Evolutionary conservation across 2,888 invertebrate species (phyloP).

Genomic region (Netelia fuscicornis): DNA sequence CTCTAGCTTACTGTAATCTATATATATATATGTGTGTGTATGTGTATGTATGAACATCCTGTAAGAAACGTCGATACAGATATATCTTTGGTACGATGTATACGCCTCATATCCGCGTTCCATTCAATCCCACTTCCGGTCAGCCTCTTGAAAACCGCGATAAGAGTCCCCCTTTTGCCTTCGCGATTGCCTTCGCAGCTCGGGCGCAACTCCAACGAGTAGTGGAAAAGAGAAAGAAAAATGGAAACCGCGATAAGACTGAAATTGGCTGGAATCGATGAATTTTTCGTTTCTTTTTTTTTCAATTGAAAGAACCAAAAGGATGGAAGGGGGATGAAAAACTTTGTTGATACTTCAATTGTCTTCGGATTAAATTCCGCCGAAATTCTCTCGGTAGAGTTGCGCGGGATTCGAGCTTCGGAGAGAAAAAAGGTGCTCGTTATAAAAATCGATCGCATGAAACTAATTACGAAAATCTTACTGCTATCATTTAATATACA

Average conservation of each 20-base stretch:
- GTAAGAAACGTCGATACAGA: not conserved
- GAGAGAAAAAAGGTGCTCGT: too few species aligned
- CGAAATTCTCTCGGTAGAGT: too few species aligned
- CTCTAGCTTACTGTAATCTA: slow-evolving; percentile 15
- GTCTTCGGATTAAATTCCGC: too few species aligned
- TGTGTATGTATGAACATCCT: not conserved
- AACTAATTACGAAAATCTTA: too few species aligned
- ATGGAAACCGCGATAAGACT: slow-evolving; percentile 21
- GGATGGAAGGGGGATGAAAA: too few species aligned
- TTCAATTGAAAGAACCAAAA: too few species aligned
- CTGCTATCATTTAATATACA: too few species aligned
- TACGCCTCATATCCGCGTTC: slow-evolving; percentile 42
- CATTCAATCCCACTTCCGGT: slow-evolving; percentile 70
- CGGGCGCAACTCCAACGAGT: slow-evolving; percentile 10
- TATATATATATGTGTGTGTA: not conserved
- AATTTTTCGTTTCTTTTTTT: not conserved
- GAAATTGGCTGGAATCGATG: slow-evolving; percentile 40
- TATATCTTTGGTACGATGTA: not conserved
- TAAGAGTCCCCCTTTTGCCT: slow-evolving; percentile 62
- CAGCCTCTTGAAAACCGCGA: slow-evolving; percentile 62
- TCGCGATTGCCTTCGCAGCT: slow-evolving; percentile 30
- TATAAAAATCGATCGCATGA: too few species aligned
- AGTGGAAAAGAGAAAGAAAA: slow-evolving; percentile 30
- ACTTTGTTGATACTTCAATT: too few species aligned
- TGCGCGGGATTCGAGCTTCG: too few species aligned